Conservation (phyloP, 2,797 vertebrate species). For the Xerus rutilus region DNA sequence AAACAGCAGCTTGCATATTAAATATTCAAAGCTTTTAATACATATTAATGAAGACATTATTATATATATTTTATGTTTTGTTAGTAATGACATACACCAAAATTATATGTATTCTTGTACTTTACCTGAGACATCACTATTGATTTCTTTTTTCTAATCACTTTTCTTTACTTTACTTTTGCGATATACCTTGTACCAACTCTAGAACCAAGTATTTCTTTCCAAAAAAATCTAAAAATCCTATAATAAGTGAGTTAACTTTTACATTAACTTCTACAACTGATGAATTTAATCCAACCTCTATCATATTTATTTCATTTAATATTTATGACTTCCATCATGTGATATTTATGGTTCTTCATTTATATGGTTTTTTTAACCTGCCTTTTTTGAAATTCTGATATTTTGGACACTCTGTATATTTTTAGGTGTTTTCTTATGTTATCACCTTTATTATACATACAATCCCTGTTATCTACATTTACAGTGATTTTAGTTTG, state of each 20-base stretch:
- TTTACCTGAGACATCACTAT: not conserved
- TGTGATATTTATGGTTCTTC: not conserved
- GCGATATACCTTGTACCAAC: not conserved
- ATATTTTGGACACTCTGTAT: not conserved
- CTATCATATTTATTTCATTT: not conserved
- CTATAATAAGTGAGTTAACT: not conserved
- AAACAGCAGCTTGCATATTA: no score
- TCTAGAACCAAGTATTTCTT: not conserved
- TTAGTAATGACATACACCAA: no score
- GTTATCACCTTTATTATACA: not conserved
- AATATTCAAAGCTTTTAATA: no score
- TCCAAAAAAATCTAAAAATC: not conserved
- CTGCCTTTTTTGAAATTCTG: not conserved
- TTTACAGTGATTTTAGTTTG: not conserved
- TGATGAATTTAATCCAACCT: not conserved
- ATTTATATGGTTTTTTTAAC: not conserved
- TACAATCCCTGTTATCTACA: not conserved
- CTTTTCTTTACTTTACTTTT: not conserved
- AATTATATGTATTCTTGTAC: not conserved
- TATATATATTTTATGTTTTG: no score
- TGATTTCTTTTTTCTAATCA: not conserved
- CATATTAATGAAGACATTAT: no score
- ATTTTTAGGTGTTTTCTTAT: not conserved
- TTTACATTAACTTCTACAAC: not conserved
- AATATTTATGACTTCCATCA: not conserved